Conservation (phyloP, 2,113 vertebrate genomes). For the Athene noctua region DNA sequence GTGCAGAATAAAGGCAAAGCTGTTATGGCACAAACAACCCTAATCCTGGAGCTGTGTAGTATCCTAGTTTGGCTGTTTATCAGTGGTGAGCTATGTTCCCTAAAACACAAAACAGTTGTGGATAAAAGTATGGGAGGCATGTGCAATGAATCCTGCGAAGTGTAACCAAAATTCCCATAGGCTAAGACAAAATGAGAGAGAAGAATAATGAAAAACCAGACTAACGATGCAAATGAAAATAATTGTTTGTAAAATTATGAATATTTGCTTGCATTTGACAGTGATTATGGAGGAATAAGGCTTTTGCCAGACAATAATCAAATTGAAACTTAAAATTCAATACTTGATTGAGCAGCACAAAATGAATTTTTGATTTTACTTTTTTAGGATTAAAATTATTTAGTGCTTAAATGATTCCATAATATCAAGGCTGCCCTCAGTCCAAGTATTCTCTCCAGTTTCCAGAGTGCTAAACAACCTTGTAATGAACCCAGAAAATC, state of each 20-base stretch:
- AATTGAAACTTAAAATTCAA: neutral
- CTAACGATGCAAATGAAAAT: neutral
- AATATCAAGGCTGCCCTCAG: neutral
- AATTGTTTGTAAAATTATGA: neutral
- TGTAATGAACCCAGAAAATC: slow-evolving; percentile 23
- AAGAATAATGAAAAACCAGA: neutral
- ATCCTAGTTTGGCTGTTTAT: neutral
- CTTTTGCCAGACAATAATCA: neutral
- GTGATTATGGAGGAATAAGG: neutral
- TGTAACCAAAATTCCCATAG: neutral
- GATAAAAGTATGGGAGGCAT: neutral
- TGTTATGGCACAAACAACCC: neutral
- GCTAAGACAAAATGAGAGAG: neutral
- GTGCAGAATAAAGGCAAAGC: neutral
- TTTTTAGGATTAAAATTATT: neutral
- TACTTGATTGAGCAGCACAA: neutral
- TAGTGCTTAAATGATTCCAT: neutral
- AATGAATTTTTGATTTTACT: neutral
- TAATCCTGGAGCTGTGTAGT: neutral
- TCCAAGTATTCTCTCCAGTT: neutral
- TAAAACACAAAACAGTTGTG: neutral
- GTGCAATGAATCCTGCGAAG: neutral
- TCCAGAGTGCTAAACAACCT: neutral
- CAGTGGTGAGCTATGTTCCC: neutral
- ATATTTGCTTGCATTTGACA: neutral